phyloP scores from a whole-genome alignment of 1,140 invertebrate species.

The Philopotamus ludificatus region DNA sequence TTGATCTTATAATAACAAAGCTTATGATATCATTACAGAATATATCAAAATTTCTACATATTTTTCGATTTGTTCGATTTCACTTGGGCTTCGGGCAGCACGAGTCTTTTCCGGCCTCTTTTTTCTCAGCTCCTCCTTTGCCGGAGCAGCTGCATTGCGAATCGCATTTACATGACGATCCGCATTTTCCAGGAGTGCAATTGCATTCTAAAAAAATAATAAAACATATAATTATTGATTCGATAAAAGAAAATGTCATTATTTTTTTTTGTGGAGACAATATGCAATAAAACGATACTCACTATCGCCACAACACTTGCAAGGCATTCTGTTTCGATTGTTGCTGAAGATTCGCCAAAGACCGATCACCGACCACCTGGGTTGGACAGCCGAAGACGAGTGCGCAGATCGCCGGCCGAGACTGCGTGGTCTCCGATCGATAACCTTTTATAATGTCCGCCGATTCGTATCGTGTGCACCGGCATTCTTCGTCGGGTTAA shows the following conservation, averaged over 20 bases:
- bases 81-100: conserved; percentile 29
- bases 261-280: neutral
- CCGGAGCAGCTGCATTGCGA: conserved; percentile 49
- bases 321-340: conserved; percentile 48
- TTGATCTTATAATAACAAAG: too few species aligned
- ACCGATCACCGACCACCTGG: conserved; percentile 1
- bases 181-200: conserved; percentile 54
- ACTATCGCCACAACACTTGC: conserved; percentile 52
- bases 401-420: neutral
- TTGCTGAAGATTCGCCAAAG: neutral
- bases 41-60: too few species aligned
- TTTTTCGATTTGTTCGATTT: conserved; percentile 1
- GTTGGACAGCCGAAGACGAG: neutral
- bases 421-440: conserved; percentile 20
- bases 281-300: conserved; percentile 38
- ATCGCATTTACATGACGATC: conserved; percentile 54
- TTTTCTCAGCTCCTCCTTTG: conserved; percentile 40
- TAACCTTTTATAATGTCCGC: conserved; percentile 25
- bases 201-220: conserved; percentile 51
- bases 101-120: conserved; percentile 12
- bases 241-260: too few species aligned
- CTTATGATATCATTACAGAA: too few species aligned
- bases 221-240: neutral
- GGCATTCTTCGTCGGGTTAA: neutral
- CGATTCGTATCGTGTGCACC: neutral